Base-by-base conservation (phyloP, 2,888 invertebrate genomes). In the Ariolimax columbianus region DNA sequence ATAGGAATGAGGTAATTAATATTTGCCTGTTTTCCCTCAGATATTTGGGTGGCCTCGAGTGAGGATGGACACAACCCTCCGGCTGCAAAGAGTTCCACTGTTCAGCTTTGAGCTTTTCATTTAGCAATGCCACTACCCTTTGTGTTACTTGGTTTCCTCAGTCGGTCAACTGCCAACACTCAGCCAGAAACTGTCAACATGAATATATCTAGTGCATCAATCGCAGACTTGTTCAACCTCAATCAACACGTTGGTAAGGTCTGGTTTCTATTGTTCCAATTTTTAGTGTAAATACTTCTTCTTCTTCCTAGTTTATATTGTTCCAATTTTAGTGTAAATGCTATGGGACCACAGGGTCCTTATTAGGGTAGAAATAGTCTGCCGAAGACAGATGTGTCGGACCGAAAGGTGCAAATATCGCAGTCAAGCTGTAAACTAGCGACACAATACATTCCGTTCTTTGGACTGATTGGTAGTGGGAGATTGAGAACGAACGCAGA, bases 101-200 rank as follows among this genome's bases (percentile, higher is more conserved):
- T 33, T 59, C 38, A n/a, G 73, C 40, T 26, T n/a, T 47, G 14
- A 17, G 14, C n/a, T 51, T 33, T 47, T 47, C 47, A 47, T 26
- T 4, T 4, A 30, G 51, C 17, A 36, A 82, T 82, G 82, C 82
- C 73, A 7, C 40, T 59, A 55, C 59, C 73, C 26, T 81, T 36
- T 17, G 47, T 33, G 0, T 47, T 36, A 43, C 33, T 81, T 19
- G 63, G 40, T 43, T 17, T 36, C 6, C n/a, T 36, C 11, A 59
- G 59, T n/a, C 23, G 40, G 7, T 11, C 9, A 1, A 23, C 17
- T 38, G 7, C 55, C 55, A 73, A 26, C 40, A 36, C 73, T 26
- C 23, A 72, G n/a, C 30, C 55, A 51, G 40, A 79, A 47, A 23
- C 66, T 33, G 11, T 40, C 23, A 40, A 26, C 73, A 73, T 59